Base-by-base conservation (phyloP, 2,113 vertebrate species). In the Ornithorhynchus anatinus region DNA sequence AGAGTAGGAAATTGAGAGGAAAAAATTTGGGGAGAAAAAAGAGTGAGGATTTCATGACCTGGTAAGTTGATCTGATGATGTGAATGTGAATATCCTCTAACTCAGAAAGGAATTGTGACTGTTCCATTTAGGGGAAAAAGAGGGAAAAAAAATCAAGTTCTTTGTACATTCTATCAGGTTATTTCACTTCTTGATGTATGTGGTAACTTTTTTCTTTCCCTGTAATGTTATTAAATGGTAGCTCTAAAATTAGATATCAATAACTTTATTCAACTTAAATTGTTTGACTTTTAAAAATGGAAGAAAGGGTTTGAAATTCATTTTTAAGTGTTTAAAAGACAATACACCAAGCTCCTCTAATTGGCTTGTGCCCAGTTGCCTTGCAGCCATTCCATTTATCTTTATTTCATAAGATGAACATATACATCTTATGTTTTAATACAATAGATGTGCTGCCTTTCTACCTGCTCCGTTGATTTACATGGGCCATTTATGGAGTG, bases 211-310 rank as follows among this genome's bases (percentile, higher is more conserved):
- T n/a, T 72, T 25, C 4, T 66, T 81, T 47, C 42, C 19, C 37
- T 81, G 71, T 60, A 67, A 74, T 80, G 64, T 60, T 54, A 33
- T 69, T 52, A 1, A 3, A 67, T 69, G 72, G 9, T 0, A 32
- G 19, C 40, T 57, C 51, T 75, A 75, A 82, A 80, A 81, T 32
- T 35, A 58, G 31, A 56, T 60, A 57, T 68, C 19, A 62, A 33
- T 64, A 65, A 43, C 44, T 40, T 29, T 58, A 17, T 75, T 69
- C 56, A 19, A 15, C 2, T 0, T 0, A 7, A 42, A 36, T 58
- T 20, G 31, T 17, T 25, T 36, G 17, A n/a, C 51, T 40, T 42
- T 15, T 59, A 56, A 32, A 13, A 29, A 19, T 44, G 51, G 38
- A 33, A 45, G 23, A 35, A 71, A 2, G 35, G 23, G 25, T 15